These are phyloP conservation scores for Pristionchus mayeri DNA, from an alignment of 2,888 invertebrate genomes.

Conservation along the genomic window DNA sequence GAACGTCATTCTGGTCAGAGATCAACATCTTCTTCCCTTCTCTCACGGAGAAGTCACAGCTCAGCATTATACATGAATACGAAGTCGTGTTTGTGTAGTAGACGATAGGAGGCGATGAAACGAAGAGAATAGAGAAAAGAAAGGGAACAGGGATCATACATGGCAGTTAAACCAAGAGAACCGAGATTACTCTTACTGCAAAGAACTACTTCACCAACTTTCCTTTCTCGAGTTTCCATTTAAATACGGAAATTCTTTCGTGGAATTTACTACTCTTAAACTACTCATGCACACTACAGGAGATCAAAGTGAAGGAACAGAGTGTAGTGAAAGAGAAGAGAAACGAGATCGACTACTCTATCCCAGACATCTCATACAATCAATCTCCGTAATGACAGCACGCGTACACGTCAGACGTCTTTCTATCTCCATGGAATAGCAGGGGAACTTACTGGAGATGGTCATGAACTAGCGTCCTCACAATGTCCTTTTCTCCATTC, in stretches of 20 bases:
- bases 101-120: constrained; percentile 13
- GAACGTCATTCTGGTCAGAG: constrained; percentile 16
- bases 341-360: neutral
- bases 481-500: constrained; percentile 2
- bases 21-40: neutral
- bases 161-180: neutral
- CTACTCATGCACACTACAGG: neutral
- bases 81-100: constrained; percentile 39
- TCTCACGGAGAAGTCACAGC: constrained; percentile 31
- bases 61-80: constrained; percentile 39
- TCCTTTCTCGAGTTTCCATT: neutral
- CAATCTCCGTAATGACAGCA: neutral
- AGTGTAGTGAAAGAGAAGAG: neutral
- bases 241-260: neutral
- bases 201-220: neutral
- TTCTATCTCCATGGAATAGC: neutral
- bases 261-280: neutral
- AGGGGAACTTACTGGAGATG: neutral
- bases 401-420: neutral
- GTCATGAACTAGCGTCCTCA: neutral
- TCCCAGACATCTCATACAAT: constrained; percentile 2
- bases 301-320: neutral
- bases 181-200: neutral
- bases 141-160: neutral
- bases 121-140: neutral